Evolutionary conservation across 2,888 invertebrate species (phyloP).

Genomic region (Melanargia galathea): DNA sequence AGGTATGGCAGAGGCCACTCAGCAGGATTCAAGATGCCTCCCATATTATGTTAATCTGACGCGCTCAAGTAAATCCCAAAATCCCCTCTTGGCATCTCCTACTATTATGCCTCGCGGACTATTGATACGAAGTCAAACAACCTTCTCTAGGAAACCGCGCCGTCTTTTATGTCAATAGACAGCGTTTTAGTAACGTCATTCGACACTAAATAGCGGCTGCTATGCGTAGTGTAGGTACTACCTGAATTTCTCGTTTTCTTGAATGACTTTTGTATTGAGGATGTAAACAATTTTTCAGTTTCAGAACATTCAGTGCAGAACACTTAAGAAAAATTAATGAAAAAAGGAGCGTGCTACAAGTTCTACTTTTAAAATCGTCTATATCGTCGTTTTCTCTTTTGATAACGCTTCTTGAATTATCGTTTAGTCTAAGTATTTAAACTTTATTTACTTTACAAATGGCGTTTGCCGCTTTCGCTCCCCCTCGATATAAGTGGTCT

Average conservation of each 20-base stretch:
- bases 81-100: too few relatives aligned
- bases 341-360: neutral
- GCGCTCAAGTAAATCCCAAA: too few relatives aligned
- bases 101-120: too few relatives aligned
- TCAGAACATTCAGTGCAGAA: neutral
- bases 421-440: neutral
- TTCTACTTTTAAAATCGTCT: neutral
- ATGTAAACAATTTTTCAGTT: neutral
- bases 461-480: conserved; percentile 19
- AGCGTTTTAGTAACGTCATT: neutral
- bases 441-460: conserved; percentile 23
- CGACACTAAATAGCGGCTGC: neutral
- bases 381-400: neutral
- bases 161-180: too few relatives aligned
- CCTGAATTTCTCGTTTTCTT: too few relatives aligned
- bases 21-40: too few relatives aligned
- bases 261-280: neutral
- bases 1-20: too few relatives aligned
- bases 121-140: too few relatives aligned
- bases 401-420: neutral
- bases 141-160: too few relatives aligned
- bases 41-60: too few relatives aligned
- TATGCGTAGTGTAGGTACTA: too few relatives aligned
- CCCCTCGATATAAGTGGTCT: conserved; percentile 27
- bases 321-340: neutral